A percentile compares a stretch with the other conserved stretches of the same genome.
Conservation (phyloP, 2,113 vertebrate species). For the Neopipo cinnamomea region DNA sequence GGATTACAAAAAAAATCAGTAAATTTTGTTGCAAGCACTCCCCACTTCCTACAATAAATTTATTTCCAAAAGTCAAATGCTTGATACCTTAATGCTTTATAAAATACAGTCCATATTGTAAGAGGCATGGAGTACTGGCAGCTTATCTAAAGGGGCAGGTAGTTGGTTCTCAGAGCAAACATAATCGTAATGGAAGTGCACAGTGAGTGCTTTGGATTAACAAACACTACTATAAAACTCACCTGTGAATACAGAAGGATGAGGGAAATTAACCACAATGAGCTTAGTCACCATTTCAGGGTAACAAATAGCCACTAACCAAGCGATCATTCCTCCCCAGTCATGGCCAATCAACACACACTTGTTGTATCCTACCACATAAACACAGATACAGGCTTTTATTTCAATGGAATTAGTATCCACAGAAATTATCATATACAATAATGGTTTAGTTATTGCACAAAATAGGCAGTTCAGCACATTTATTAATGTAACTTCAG, state of each 20-base stretch:
- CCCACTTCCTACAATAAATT: background rate
- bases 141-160: background rate
- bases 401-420: conserved; percentile 10
- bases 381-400: conserved; percentile 46
- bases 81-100: background rate
- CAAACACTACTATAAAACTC: conserved; percentile 46
- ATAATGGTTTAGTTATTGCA: background rate
- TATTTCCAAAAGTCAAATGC: background rate
- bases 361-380: conserved; percentile 89
- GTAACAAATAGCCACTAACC: conserved; percentile 94
- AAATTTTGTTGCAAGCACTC: background rate
- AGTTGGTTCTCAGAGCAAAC: background rate
- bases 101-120: background rate
- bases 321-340: conserved; percentile 96
- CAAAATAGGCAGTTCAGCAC: background rate
- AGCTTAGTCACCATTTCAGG: conserved; percentile 97
- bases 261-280: conserved; percentile 94
- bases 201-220: background rate
- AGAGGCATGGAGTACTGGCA: background rate
- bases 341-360: conserved; percentile 95
- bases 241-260: conserved; percentile 91
- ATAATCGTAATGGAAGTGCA: background rate
- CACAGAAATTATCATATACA: background rate
- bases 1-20: background rate
- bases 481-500: background rate